A percentile compares a stretch with the other conserved stretches of the same genome.
phyloP scores from a whole-genome alignment of 2,888 invertebrate genomes.

The Sarcophaga carnaria region DNA sequence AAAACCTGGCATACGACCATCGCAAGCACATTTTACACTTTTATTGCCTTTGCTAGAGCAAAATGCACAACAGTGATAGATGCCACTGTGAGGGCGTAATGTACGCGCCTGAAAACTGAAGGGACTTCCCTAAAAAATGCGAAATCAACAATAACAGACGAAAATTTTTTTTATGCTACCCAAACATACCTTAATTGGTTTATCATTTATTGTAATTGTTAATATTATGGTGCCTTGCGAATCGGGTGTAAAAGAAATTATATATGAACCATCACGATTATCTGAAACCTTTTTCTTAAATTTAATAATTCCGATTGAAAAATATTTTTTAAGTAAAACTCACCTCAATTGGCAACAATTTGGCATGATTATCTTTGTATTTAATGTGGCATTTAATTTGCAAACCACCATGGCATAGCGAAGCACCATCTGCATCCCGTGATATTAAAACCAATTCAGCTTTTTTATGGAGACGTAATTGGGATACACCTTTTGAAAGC shows the following conservation, averaged over 20 bases:
- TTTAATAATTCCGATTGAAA: conserved; percentile 1
- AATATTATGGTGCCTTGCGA: conserved; percentile 85
- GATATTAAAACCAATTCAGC: conserved; percentile 85
- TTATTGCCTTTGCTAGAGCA: conserved; percentile 90
- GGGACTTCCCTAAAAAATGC: conserved; percentile 85
- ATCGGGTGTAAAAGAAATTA: conserved; percentile 85
- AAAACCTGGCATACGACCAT: conserved; percentile 89
- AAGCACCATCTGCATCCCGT: conserved; percentile 85
- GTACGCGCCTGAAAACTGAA: conserved; percentile 86
- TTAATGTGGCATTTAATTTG: conserved; percentile 83
- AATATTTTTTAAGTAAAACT: background rate
- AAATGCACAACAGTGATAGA: conserved; percentile 91
- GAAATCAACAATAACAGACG: background rate
- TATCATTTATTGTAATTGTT: conserved; percentile 85
- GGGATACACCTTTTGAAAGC: conserved; percentile 74
- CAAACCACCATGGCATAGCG: conserved; percentile 87
- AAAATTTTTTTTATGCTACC: background rate
- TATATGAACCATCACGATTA: conserved; percentile 86
- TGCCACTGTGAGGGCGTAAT: conserved; percentile 86
- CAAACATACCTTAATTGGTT: conserved; percentile 85
- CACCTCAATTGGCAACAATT: conserved; percentile 83
- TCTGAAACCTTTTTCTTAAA: conserved; percentile 83
- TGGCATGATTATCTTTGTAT: conserved; percentile 83
- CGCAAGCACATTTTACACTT: conserved; percentile 87
- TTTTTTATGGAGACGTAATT: conserved; percentile 85